Conservation (phyloP, 2,888 invertebrate species). For the Zygothrica quintamaculata region DNA sequence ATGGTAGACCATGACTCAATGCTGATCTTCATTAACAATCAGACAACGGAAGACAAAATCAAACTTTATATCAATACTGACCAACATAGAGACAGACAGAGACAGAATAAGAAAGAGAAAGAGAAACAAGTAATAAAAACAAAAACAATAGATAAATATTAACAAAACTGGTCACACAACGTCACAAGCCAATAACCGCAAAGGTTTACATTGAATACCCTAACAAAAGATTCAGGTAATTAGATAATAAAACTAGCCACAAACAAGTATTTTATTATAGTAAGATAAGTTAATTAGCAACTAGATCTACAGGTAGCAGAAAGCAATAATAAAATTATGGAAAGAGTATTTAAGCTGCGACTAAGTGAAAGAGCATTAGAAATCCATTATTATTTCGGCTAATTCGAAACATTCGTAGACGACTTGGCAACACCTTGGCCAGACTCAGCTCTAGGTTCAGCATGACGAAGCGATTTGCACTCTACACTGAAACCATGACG, state of each 20-base stretch:
- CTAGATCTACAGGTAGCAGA: too few species aligned
- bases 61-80: constrained; percentile 34
- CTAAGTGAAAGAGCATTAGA: background rate
- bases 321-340: too few species aligned
- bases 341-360: constrained; percentile 36
- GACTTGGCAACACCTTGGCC: constrained; percentile 70
- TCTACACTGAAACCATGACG: constrained; percentile 44
- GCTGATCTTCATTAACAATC: constrained; percentile 62
- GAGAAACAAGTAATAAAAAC: constrained; percentile 23
- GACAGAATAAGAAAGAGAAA: constrained; percentile 9
- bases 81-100: constrained; percentile 24
- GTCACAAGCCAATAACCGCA: constrained; percentile 48
- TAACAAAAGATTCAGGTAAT: constrained; percentile 28
- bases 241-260: background rate
- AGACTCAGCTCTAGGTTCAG: constrained; percentile 26
- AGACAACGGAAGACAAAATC: constrained; percentile 55
- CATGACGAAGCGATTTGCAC: constrained; percentile 62
- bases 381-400: constrained; percentile 16
- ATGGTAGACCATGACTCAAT: constrained; percentile 67
- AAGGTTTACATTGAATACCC: constrained; percentile 44
- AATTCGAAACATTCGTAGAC: constrained; percentile 50
- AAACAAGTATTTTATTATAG: too few species aligned
- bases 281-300: too few species aligned
- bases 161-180: constrained; percentile 70
- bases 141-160: constrained; percentile 42